Percentiles rank a stretch among this genome's conserved stretches.
Conservation (phyloP, 2,888 invertebrate genomes). For the Cheilosia scutellata region DNA sequence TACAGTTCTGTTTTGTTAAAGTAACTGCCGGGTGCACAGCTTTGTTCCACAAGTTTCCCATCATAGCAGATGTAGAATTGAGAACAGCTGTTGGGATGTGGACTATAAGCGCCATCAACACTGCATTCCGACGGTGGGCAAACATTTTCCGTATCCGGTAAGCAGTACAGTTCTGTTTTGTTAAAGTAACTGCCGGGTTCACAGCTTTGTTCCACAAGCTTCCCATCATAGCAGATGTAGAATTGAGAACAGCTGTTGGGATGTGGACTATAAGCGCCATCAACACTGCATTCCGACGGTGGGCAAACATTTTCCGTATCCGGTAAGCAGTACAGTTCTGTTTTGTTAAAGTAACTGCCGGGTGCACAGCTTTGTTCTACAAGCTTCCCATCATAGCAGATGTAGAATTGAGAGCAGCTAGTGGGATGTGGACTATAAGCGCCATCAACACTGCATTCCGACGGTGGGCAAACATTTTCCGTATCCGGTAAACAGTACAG, state of each 20-base stretch:
- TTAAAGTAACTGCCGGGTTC: not conserved
- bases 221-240: not conserved
- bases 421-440: no score
- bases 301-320: not conserved
- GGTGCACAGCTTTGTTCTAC: not conserved
- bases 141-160: not conserved
- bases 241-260: not conserved
- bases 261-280: not conserved
- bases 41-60: not conserved
- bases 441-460: not conserved
- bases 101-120: not conserved
- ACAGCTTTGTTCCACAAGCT: not conserved
- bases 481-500: not conserved
- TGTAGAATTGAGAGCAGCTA: no score
- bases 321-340: not conserved
- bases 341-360: not conserved
- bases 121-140: not conserved
- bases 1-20: not conserved
- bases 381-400: no score
- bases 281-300: not conserved
- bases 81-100: not conserved
- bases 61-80: not conserved
- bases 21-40: not conserved
- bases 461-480: not conserved
- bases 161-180: not conserved